These are phyloP conservation scores for Anguilla anguilla DNA, from an alignment of 2,797 vertebrate genomes.

Conservation along the genomic window DNA sequence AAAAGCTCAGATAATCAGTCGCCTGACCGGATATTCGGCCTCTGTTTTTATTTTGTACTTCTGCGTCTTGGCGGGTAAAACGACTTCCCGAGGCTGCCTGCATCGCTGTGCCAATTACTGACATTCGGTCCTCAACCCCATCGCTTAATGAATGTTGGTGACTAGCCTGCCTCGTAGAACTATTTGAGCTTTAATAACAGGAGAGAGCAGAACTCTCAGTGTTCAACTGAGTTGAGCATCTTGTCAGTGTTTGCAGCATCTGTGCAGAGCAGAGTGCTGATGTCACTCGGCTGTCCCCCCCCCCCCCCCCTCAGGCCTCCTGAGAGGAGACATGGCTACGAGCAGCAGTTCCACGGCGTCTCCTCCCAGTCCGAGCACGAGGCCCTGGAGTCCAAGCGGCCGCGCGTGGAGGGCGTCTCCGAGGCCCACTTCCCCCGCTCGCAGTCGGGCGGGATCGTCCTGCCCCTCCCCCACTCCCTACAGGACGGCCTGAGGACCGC, in stretches of 20 bases:
- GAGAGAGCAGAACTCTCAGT: no score
- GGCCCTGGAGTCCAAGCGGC: slow-evolving; percentile 86
- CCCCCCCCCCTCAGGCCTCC: slow-evolving; percentile 79
- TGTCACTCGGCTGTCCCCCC: background rate
- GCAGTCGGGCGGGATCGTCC: slow-evolving; percentile 68
- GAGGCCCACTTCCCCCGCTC: slow-evolving; percentile 87
- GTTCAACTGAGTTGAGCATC: background rate
- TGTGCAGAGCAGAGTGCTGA: background rate
- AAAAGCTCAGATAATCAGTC: no score
- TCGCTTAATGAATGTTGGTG: background rate
- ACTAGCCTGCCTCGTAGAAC: no score
- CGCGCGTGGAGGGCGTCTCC: slow-evolving; percentile 87
- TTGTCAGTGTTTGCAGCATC: background rate
- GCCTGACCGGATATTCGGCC: no score
- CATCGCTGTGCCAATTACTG: background rate
- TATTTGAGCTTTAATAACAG: no score
- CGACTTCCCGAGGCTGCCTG: background rate
- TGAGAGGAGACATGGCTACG: slow-evolving; percentile 92
- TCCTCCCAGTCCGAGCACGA: slow-evolving; percentile 85
- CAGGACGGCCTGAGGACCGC: slow-evolving; percentile 85
- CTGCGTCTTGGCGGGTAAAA: background rate
- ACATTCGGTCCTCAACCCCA: background rate
- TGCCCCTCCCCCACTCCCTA: slow-evolving; percentile 81
- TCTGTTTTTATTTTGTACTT: background rate
- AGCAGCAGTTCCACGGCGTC: slow-evolving; percentile 86